Conservation (phyloP, 1,140 invertebrate genomes). For the Aphis craccivora region DNA sequence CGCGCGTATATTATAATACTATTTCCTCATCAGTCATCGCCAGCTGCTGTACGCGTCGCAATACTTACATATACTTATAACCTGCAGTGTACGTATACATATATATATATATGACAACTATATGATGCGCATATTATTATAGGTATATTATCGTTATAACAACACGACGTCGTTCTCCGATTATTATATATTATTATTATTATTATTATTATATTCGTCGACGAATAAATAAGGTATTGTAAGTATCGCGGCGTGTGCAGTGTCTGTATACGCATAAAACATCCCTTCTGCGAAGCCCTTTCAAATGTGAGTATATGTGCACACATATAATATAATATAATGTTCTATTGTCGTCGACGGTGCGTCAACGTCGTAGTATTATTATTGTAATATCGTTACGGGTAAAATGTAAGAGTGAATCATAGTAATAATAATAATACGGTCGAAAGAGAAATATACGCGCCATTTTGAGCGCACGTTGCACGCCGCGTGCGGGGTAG, state of each 20-base stretch:
- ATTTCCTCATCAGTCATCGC: too few relatives aligned
- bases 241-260: neutral
- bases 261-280: neutral
- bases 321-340: neutral
- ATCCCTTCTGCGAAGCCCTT: conserved; percentile 3
- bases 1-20: too few relatives aligned
- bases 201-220: neutral
- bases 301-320: neutral
- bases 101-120: neutral
- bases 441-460: conserved; percentile 2
- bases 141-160: neutral
- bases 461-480: conserved; percentile 5
- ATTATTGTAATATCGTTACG: conserved; percentile 4
- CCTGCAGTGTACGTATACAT: too few relatives aligned
- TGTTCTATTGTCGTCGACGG: neutral
- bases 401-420: conserved; percentile 7
- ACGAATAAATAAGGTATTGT: neutral
- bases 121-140: neutral
- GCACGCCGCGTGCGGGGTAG: too few relatives aligned
- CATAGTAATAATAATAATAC: neutral
- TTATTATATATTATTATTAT: too few relatives aligned
- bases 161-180: neutral
- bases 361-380: neutral
- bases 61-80: too few relatives aligned
- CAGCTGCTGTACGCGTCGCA: too few relatives aligned